Conservation (phyloP, 1,140 invertebrate genomes). For the Artemia franciscana region DNA sequence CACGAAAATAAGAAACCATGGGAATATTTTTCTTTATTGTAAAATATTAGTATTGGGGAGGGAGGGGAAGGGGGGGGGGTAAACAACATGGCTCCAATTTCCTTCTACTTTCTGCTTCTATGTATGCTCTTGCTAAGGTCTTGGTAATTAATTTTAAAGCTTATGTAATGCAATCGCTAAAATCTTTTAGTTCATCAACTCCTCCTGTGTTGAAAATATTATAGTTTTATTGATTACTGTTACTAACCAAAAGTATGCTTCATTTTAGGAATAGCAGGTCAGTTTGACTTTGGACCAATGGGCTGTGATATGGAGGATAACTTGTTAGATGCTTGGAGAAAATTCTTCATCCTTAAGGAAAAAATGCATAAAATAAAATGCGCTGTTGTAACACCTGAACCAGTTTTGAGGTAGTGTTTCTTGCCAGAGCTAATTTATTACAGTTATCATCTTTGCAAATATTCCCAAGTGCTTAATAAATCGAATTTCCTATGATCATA, state of each 20-base stretch:
- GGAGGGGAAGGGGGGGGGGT: no score
- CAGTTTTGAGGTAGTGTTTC: slow-evolving; percentile 52
- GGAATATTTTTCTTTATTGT: no score
- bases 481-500: no score
- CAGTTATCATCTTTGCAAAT: no score
- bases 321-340: slow-evolving; percentile 75
- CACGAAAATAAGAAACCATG: no score
- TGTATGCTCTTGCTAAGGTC: slow-evolving; percentile 1
- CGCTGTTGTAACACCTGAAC: slow-evolving; percentile 86
- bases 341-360: slow-evolving; percentile 89
- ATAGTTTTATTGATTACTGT: slow-evolving; percentile 5
- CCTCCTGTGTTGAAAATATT: background rate
- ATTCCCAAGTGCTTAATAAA: no score
- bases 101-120: no score
- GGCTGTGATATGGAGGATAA: slow-evolving; percentile 95
- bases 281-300: slow-evolving; percentile 98
- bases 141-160: background rate
- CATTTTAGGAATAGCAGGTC: slow-evolving; percentile 34
- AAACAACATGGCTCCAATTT: no score
- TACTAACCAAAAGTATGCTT: background rate
- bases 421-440: no score
- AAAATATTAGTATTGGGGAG: no score
- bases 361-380: slow-evolving; percentile 98
- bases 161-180: no score
- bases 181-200: background rate